A percentile compares a stretch with the other conserved stretches of the same genome.
These are phyloP conservation scores for Saxicola maurus DNA, from an alignment of 2,797 vertebrate genomes.

Conservation along the genomic window DNA sequence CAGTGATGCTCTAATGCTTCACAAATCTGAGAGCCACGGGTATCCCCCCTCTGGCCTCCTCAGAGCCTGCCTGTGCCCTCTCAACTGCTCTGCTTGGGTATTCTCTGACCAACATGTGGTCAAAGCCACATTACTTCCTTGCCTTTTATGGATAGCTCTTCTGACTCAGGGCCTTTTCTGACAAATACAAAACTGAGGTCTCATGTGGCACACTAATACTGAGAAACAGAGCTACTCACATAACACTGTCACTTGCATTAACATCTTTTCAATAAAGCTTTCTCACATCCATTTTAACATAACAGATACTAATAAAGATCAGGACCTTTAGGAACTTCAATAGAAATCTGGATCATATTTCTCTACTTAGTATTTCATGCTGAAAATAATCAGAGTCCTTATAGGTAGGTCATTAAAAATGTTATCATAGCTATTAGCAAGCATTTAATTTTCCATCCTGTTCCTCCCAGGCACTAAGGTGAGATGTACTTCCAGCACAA, in stretches of 20 bases:
- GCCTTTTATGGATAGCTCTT: neutral
- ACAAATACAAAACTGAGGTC: neutral
- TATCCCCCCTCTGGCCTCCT: neutral
- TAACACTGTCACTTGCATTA: neutral
- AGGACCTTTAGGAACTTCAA: slow-evolving; percentile 1
- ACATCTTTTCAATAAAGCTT: neutral
- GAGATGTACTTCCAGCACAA: neutral
- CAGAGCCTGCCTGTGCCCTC: neutral
- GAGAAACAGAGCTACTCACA: neutral
- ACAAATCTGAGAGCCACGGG: neutral
- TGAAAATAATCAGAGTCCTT: neutral
- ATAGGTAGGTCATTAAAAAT: slow-evolving; percentile 21
- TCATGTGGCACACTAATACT: neutral
- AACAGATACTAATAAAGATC: neutral
- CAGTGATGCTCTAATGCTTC: neutral
- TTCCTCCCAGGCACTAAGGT: neutral
- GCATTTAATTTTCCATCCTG: neutral
- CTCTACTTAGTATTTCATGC: neutral
- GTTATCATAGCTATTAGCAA: slow-evolving; percentile 19
- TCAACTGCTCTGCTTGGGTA: too few relatives aligned
- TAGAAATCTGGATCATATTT: neutral
- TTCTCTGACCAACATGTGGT: too few relatives aligned
- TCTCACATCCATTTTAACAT: neutral
- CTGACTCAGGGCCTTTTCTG: neutral
- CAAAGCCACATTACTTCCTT: neutral